Conservation (phyloP, 1,140 invertebrate species). For the Drosophila parvula region DNA sequence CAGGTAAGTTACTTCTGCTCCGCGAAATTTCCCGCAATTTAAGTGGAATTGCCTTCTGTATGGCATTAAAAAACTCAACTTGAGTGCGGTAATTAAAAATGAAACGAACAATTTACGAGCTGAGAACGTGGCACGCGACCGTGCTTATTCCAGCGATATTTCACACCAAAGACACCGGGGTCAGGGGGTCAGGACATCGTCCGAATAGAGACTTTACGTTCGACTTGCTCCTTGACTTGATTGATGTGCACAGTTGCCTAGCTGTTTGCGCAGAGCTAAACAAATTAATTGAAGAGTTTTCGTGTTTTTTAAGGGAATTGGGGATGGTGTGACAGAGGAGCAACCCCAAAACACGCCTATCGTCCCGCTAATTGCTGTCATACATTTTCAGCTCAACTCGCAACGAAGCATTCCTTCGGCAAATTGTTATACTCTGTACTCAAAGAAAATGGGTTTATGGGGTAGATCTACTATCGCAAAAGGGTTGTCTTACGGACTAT, state of each 20-base stretch:
- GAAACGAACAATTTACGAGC: conserved; percentile 72
- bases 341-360: conserved; percentile 52
- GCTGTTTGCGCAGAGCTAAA: conserved; percentile 60
- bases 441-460: conserved; percentile 17
- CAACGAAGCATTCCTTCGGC: conserved; percentile 41
- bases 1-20: conserved; percentile 66
- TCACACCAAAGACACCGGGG: conserved; percentile 47
- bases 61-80: conserved; percentile 58
- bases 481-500: not conserved
- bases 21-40: conserved; percentile 3
- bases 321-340: conserved; percentile 8
- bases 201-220: conserved; percentile 27
- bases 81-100: conserved; percentile 78
- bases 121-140: conserved; percentile 67
- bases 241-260: conserved; percentile 61
- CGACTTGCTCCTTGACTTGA: conserved; percentile 53
- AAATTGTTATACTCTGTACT: conserved; percentile 29
- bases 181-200: conserved; percentile 17
- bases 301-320: conserved; percentile 17
- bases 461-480: conserved; percentile 37
- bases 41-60: conserved; percentile 22
- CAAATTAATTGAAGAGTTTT: conserved; percentile 77
- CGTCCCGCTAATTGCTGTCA: conserved; percentile 73
- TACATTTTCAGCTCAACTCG: conserved; percentile 65
- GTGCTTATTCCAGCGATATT: conserved; percentile 50